A percentile compares a stretch with the other conserved stretches of the same genome.
phyloP scores from a whole-genome alignment of 2,113 vertebrate species.

The Patagioenas fasciata region DNA sequence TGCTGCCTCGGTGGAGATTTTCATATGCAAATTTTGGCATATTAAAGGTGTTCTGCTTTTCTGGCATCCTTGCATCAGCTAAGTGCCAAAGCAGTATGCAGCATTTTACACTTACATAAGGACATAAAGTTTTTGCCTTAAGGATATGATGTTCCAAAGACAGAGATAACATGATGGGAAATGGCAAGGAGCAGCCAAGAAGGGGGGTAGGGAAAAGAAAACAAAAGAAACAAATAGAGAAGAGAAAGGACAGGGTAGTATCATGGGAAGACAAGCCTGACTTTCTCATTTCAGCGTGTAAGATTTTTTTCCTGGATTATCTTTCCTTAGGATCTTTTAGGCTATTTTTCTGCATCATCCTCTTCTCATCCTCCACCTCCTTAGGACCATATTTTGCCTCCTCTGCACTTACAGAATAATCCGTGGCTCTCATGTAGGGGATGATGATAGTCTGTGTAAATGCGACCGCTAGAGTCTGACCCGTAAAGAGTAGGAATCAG shows the following conservation, averaged over 20 bases:
- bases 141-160: constrained; percentile 45
- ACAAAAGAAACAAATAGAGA: background rate
- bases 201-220: background rate
- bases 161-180: constrained; percentile 38
- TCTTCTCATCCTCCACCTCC: background rate
- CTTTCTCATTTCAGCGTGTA: background rate
- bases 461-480: accelerated
- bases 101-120: background rate
- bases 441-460: background rate
- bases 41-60: background rate
- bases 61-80: background rate
- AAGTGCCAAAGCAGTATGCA: background rate
- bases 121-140: constrained; percentile 43
- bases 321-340: background rate
- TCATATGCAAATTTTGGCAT: background rate
- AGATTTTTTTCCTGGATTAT: background rate
- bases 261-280: background rate
- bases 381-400: background rate
- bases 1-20: background rate
- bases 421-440: background rate
- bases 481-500: background rate
- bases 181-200: constrained; percentile 32
- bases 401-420: background rate
- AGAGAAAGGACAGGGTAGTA: background rate
- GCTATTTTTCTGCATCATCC: background rate